These are phyloP conservation scores for Phragmatobia fuliginosa DNA, from an alignment of 2,888 invertebrate genomes.

Conservation along the genomic window DNA sequence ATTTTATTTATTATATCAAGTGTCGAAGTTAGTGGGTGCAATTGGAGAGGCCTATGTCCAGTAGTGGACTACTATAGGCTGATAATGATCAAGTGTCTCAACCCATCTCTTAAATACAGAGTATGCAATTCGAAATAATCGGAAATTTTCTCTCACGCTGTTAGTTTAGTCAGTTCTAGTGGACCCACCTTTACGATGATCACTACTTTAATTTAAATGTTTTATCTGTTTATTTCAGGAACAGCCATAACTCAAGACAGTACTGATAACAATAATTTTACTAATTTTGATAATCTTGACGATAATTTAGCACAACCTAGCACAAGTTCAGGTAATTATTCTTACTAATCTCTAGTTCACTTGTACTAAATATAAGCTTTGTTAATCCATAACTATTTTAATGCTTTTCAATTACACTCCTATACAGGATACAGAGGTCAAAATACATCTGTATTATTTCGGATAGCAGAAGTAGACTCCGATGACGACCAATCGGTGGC, in stretches of 20 bases:
- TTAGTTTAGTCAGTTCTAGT: no score
- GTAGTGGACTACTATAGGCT: no score
- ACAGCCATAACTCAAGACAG: conserved; percentile 67
- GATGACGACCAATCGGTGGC: conserved; percentile 87
- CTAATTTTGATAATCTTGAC: conserved; percentile 67
- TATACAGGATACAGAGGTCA: conserved; percentile 79
- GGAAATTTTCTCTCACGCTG: no score
- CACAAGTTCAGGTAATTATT: conserved; percentile 87
- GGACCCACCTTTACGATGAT: no score
- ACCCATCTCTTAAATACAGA: no score
- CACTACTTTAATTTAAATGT: not conserved
- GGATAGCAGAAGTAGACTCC: conserved; percentile 87
- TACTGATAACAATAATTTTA: conserved; percentile 69
- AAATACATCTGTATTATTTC: conserved; percentile 75
- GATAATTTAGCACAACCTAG: conserved; percentile 88
- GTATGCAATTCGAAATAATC: no score
- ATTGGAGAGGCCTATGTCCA: no score
- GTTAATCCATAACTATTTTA: not conserved
- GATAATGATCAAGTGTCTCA: no score
- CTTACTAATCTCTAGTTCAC: not conserved
- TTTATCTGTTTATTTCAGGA: conserved; percentile 55
- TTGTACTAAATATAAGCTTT: not conserved
- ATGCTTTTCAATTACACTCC: not conserved
- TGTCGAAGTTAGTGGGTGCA: no score
- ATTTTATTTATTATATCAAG: no score